These are phyloP conservation scores for Portevinia maculata DNA, from an alignment of 2,888 invertebrate genomes.

Conservation along the genomic window DNA sequence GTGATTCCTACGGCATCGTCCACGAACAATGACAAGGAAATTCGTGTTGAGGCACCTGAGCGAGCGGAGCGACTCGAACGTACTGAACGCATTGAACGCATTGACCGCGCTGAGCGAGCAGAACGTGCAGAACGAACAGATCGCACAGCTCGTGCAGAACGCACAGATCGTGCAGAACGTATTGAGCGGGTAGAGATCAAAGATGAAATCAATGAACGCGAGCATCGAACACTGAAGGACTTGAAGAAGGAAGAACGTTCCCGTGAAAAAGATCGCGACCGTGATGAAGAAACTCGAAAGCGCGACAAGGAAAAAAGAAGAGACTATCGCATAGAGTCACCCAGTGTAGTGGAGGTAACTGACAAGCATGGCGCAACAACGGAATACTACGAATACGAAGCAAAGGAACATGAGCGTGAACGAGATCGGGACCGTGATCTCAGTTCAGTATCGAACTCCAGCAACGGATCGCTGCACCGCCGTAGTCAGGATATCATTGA, in stretches of 20 bases:
- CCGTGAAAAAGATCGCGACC: slow-evolving; percentile 78
- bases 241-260: slow-evolving; percentile 79
- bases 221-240: slow-evolving; percentile 79
- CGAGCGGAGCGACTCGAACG: slow-evolving; percentile 53
- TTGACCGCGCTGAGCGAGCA: slow-evolving; percentile 38
- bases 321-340: slow-evolving; percentile 78
- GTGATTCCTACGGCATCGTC: slow-evolving; percentile 62
- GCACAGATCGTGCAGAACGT: slow-evolving; percentile 43
- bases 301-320: slow-evolving; percentile 79
- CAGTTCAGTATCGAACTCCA: slow-evolving; percentile 84
- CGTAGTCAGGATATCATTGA: slow-evolving; percentile 85
- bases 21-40: slow-evolving; percentile 54
- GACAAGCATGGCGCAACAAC: slow-evolving; percentile 77
- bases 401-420: slow-evolving; percentile 84
- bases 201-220: slow-evolving; percentile 77
- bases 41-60: slow-evolving; percentile 49
- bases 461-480: slow-evolving; percentile 84
- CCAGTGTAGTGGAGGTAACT: slow-evolving; percentile 66
- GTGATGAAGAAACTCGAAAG: slow-evolving; percentile 77
- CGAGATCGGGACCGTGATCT: slow-evolving; percentile 86
- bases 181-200: slow-evolving; percentile 76
- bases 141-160: slow-evolving; percentile 39
- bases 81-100: slow-evolving; percentile 35
- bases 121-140: slow-evolving; percentile 38
- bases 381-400: slow-evolving; percentile 82